Evolutionary conservation across 2,888 invertebrate species (phyloP), one percentile per base, ranked within the genome.

Genomic region (Eulithis testata): DNA sequence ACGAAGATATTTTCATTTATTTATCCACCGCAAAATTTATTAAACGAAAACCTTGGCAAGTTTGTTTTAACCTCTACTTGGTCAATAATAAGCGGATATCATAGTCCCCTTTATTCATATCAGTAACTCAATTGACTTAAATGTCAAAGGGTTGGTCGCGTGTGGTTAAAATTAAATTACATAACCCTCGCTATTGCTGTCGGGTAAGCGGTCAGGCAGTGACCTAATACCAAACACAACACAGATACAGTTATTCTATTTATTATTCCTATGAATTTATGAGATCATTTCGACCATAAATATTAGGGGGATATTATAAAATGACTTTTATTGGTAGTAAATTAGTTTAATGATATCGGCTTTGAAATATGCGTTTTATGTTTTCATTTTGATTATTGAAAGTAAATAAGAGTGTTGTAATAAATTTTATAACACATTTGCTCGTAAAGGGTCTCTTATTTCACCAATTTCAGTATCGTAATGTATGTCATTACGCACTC

Each of bases 311-410:
- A 76, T 78, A 77, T 78, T 78, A 72, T 74, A 75, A 81, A 82
- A 79, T 78, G 84, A 86, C 84, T 72, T 85, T 85, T 82, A 86
- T 80, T 78, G 82, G 73, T 77, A 78, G 70, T 89, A 86, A 86
- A 85, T 88, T 81, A 78, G 80, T 82, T 83, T 86, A 81, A 83
- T 79, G 80, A 77, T 78, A 68, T 66, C 51, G 43, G 51, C 54
- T 61, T 73, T 60, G 66, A 73, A 69, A 72, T 71, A 71, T 64
- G 37, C 21, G 21, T 51, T 45, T 27, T 51, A 50, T 11, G 31
- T 45, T 31, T 12, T 11, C 47, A 9, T 60, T 14, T 55, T 11
- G 8, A 8, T 9, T 49, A 12, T 49, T 49, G 49, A 11, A 49
- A 49, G 21, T 21, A 49, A 44, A 49, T 12, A 47, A 47, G 12